Percentiles rank a stretch among this genome's conserved stretches.
Evolutionary conservation across 2,113 vertebrate species (phyloP).

Genomic region (Vireo altiloquus): DNA sequence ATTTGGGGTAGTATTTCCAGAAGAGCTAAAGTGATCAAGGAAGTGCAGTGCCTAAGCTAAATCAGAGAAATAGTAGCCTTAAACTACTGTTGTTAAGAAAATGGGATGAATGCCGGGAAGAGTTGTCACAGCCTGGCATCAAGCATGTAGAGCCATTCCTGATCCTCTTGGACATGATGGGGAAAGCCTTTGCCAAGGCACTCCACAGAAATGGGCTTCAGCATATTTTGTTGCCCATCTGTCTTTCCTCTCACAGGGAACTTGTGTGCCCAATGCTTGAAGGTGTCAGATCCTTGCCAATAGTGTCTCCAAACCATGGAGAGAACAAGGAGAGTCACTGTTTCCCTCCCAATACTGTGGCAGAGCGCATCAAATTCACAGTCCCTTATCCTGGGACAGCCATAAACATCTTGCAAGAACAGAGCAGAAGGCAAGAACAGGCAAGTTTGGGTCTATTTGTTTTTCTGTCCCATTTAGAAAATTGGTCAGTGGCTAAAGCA

Average conservation of each 20-base stretch:
- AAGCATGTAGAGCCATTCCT: not conserved
- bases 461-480: not conserved
- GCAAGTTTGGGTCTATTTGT: not conserved
- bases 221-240: not conserved
- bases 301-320: not conserved
- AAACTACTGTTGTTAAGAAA: not conserved
- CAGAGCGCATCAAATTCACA: not conserved
- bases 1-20: not conserved
- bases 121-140: not conserved
- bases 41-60: not conserved
- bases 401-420: not conserved
- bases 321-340: not conserved
- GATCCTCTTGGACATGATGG: not conserved
- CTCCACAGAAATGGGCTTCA: not conserved
- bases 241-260: not conserved
- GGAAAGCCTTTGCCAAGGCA: not conserved
- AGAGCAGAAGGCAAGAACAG: not conserved
- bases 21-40: not conserved
- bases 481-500: not conserved
- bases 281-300: not conserved
- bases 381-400: not conserved
- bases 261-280: accelerated
- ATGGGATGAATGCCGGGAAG: not conserved
- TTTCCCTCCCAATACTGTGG: not conserved
- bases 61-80: not conserved